Evolutionary conservation across 2,797 vertebrate species (phyloP).

Genomic region (Lycodopsis pacificus): DNA sequence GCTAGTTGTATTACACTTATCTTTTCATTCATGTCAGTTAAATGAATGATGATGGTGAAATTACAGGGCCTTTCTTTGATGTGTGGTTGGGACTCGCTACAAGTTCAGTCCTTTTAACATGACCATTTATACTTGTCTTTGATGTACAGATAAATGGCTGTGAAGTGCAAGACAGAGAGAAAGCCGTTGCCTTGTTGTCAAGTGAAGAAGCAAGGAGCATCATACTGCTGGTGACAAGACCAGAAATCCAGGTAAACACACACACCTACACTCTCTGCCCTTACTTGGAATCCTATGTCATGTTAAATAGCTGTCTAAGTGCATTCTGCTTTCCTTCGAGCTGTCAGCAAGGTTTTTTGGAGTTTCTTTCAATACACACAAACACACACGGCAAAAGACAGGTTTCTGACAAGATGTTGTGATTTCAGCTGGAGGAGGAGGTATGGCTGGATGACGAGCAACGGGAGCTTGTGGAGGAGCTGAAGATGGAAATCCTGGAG

Average conservation of each 20-base stretch:
- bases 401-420: conserved; percentile 64
- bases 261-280: conserved; percentile 22
- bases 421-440: conserved; percentile 93
- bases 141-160: conserved; percentile 92
- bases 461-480: conserved; percentile 92
- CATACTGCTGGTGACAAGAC: conserved; percentile 91
- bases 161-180: conserved; percentile 93
- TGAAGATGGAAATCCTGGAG: conserved; percentile 94
- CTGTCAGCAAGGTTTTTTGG: conserved; percentile 53
- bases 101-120: conserved; percentile 18
- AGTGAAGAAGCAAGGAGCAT: conserved; percentile 91
- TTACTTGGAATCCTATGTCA: conserved; percentile 54
- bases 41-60: conserved; percentile 28
- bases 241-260: conserved; percentile 91
- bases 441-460: conserved; percentile 96
- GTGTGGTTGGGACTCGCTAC: neutral
- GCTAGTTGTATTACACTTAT: conserved; percentile 13
- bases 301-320: conserved; percentile 62
- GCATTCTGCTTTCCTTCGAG: conserved; percentile 34
- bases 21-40: conserved; percentile 22
- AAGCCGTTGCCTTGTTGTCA: conserved; percentile 92
- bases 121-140: conserved; percentile 75
- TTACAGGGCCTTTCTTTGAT: conserved; percentile 1
- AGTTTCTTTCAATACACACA: conserved; percentile 22
- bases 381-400: conserved; percentile 9